Evolutionary conservation across 1,140 invertebrate genomes (phyloP), one percentile per base, ranked within the genome.

Genomic region (Lerema accius): DNA sequence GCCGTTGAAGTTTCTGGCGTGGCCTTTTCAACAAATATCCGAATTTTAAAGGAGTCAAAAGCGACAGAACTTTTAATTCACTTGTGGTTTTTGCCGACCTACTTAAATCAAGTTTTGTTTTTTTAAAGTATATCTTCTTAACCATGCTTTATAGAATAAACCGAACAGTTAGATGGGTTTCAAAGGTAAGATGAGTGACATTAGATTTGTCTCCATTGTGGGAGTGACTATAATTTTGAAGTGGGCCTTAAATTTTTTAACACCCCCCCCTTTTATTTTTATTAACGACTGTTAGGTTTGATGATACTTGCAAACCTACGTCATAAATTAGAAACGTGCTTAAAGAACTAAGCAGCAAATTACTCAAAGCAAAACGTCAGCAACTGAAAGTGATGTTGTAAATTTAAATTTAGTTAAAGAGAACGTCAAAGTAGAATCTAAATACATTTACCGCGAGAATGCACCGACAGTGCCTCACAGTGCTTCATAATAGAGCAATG

Each of bases 401-500:
- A 58, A 35, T 45, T 58, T 58, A 49, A 60, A 39, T 43, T 56
- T 28, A 28, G 9, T 7, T 43, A 6, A 42, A 56, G 42, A 39
- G 9, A 48, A 5, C 17, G 4, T 42, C 45, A 51, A 46, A 23
- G 13, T 3, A 55, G 4, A 45, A 46, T 17, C 23, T 46, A 11
- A 2, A 53, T 23, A 45, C 45, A 48, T 63, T 63, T 53, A 55
- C 49, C 28, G 23, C 35, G 61, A 45, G 48, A 42, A 42, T 55
- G 17, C 19, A 42, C 63, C 58, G 59, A 68, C 67, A 66, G 69
- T n/a, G n/a, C 69, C 72, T 67, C 73, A 71, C 73, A 70, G 66
- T 58, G 63, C 62, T 63, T 67, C 74, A 71, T 77, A 71, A 73
- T 73, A 73, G 71, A 69, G 62, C 19, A n/a, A n/a, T n/a, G n/a